phyloP scores from a whole-genome alignment of 2,797 vertebrate species.

The Syncerus caffer region DNA sequence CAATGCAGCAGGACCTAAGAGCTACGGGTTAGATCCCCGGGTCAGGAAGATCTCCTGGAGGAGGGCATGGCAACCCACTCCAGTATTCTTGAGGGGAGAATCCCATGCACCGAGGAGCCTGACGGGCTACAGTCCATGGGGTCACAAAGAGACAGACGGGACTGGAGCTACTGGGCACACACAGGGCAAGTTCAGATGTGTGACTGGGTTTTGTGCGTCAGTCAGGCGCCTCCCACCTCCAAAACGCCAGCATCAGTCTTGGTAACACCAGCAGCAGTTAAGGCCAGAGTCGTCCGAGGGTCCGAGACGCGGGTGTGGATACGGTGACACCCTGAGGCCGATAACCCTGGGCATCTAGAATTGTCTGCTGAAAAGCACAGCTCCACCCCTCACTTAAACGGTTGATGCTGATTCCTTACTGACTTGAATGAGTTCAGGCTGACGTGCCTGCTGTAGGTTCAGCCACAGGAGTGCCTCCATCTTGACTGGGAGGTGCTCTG shows the following conservation, averaged over 20 bases:
- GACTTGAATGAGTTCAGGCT: not conserved
- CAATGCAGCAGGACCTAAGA: not conserved
- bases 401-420: not conserved
- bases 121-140: accelerated
- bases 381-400: not conserved
- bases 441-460: accelerated
- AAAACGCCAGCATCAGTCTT: accelerated
- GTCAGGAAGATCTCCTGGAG: not conserved
- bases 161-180: not conserved
- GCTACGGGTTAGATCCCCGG: accelerated
- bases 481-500: accelerated
- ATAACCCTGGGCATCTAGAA: not conserved
- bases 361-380: not conserved
- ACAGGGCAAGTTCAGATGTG: not conserved
- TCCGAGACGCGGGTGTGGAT: accelerated
- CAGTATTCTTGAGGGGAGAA: not conserved
- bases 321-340: accelerated
- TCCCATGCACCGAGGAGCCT: not conserved
- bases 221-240: accelerated
- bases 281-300: accelerated
- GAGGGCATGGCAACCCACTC: not conserved
- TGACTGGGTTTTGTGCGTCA: accelerated
- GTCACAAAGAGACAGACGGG: not conserved
- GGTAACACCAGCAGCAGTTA: accelerated
- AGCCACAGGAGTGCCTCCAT: accelerated